These are phyloP conservation scores for Solea senegalensis DNA, from an alignment of 2,113 vertebrate species.

Conservation along the genomic window DNA sequence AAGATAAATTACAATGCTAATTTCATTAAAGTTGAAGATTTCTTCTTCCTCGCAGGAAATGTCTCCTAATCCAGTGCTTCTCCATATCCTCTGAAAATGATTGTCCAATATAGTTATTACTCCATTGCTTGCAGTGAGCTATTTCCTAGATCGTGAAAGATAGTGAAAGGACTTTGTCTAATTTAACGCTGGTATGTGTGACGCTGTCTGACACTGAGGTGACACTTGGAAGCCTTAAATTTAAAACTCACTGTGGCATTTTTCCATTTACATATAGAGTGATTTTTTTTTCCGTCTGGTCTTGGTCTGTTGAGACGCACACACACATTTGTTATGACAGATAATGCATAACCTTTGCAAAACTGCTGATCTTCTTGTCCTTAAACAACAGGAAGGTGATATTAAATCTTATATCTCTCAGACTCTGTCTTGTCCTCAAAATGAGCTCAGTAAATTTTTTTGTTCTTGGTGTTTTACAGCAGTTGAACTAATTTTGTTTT, in stretches of 20 bases:
- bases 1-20: background rate
- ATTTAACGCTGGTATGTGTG: background rate
- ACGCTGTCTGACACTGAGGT: background rate
- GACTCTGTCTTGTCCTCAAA: background rate
- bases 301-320: background rate
- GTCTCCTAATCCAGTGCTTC: background rate
- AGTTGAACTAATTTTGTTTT: no score
- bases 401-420: no score
- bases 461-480: no score
- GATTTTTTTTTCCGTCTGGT: background rate
- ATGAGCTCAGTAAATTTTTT: no score
- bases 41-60: background rate
- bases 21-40: background rate
- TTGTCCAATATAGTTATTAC: constrained; percentile 6
- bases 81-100: constrained; percentile 11
- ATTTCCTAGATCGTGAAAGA: background rate
- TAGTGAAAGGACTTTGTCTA: background rate
- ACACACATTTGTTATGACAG: background rate
- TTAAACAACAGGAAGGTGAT: no score
- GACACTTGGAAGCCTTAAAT: background rate
- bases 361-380: background rate
- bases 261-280: background rate
- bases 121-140: background rate
- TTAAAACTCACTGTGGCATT: background rate
- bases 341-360: background rate